These are phyloP conservation scores for Drosophila rufa DNA, from an alignment of 1,140 invertebrate genomes.

Conservation along the genomic window DNA sequence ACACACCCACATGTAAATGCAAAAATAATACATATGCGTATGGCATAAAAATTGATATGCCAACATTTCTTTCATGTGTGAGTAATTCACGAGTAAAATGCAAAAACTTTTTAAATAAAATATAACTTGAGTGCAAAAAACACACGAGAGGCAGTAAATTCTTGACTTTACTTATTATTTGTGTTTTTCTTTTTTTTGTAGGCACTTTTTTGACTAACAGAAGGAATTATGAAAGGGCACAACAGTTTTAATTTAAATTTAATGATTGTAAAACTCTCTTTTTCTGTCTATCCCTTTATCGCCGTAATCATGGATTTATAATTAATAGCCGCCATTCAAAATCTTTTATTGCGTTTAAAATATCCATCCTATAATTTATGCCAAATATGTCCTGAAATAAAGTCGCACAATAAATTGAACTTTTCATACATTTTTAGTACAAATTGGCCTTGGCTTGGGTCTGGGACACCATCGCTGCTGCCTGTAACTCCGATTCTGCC, in stretches of 20 bases:
- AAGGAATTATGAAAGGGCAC: background rate
- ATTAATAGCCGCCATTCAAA: conserved; percentile 29
- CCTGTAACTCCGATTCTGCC: conserved; percentile 18
- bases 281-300: background rate
- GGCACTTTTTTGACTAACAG: background rate
- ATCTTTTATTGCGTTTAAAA: conserved; percentile 14
- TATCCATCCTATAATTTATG: conserved; percentile 21
- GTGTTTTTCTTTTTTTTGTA: conserved; percentile 26
- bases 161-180: conserved; percentile 32
- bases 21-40: conserved; percentile 80
- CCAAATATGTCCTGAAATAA: conserved; percentile 72
- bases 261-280: conserved; percentile 2
- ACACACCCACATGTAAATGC: conserved; percentile 62
- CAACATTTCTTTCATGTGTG: conserved; percentile 77
- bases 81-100: conserved; percentile 81
- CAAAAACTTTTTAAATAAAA: conserved; percentile 80
- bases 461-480: background rate
- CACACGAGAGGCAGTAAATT: conserved; percentile 1
- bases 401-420: conserved; percentile 79
- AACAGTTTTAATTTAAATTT: conserved; percentile 12
- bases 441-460: conserved; percentile 63
- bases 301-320: conserved; percentile 31
- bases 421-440: conserved; percentile 80
- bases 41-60: conserved; percentile 82
- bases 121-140: conserved; percentile 47